These are phyloP conservation scores for Spea multiplicata DNA, from an alignment of 2,113 vertebrate species.

Conservation along the genomic window DNA sequence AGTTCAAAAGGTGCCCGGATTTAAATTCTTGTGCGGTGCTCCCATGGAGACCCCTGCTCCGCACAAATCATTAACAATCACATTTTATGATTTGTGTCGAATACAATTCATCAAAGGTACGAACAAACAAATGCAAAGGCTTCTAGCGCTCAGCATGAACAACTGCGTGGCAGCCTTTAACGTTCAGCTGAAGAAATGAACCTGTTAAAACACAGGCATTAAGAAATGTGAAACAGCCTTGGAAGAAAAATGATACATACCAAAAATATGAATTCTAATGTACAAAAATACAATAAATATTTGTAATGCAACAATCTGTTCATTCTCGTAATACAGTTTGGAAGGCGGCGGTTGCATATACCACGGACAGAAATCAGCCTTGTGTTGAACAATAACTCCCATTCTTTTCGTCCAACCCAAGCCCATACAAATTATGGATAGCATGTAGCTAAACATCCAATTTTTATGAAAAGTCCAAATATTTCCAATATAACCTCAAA, in stretches of 20 bases:
- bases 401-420: too few relatives aligned
- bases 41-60: background rate
- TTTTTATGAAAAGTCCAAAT: too few relatives aligned
- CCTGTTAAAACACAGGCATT: background rate
- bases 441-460: too few relatives aligned
- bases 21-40: background rate
- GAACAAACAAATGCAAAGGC: slow-evolving; percentile 1
- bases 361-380: too few relatives aligned
- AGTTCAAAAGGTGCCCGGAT: background rate
- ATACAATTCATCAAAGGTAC: background rate
- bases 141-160: background rate
- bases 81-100: background rate
- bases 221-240: background rate
- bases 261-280: background rate
- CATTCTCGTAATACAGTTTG: too few relatives aligned
- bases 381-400: too few relatives aligned
- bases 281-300: too few relatives aligned
- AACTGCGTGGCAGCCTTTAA: background rate
- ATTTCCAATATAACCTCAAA: too few relatives aligned
- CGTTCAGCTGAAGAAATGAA: background rate
- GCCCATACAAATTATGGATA: too few relatives aligned
- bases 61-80: background rate
- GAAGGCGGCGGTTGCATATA: too few relatives aligned
- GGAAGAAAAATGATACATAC: background rate
- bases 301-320: too few relatives aligned